phyloP scores from a whole-genome alignment of 2,797 vertebrate genomes.

The Thaleichthys pacificus region DNA sequence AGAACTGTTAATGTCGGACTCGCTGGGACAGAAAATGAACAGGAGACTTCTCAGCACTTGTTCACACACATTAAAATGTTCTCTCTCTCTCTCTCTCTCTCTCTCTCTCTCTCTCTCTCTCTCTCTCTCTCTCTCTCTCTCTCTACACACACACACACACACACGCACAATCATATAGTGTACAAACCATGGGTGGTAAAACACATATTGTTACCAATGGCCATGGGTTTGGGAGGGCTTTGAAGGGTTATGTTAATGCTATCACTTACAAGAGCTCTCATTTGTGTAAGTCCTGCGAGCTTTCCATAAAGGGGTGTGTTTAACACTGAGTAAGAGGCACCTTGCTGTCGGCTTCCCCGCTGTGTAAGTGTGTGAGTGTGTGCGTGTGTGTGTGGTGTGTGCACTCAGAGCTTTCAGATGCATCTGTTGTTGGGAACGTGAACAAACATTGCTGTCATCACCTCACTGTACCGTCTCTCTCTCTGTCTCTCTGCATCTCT shows the following conservation, averaged over 20 bases:
- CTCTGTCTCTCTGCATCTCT: neutral
- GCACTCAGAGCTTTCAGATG: slow-evolving; percentile 50
- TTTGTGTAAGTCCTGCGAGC: slow-evolving; percentile 63
- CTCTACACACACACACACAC: neutral
- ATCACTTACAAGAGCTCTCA: slow-evolving; percentile 48
- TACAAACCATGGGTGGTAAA: neutral
- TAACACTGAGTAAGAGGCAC: slow-evolving; percentile 21
- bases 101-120: neutral
- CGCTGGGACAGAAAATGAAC: neutral
- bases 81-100: neutral
- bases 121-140: neutral
- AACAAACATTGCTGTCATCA: too few relatives aligned
- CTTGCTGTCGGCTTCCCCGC: neutral
- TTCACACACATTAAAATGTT: neutral
- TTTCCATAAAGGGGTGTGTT: slow-evolving; percentile 42
- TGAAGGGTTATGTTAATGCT: slow-evolving; percentile 40
- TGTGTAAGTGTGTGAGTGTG: slow-evolving; percentile 18
- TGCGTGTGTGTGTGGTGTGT: slow-evolving; percentile 21
- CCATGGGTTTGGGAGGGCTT: slow-evolving; percentile 15
- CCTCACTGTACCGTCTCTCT: slow-evolving; percentile 26
- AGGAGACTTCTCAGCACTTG: neutral
- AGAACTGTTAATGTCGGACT: slow-evolving; percentile 7
- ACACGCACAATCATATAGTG: neutral
- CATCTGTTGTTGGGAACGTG: too few relatives aligned
- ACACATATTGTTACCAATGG: neutral